Percentiles rank a stretch among this genome's conserved stretches.
Evolutionary conservation across 2,113 vertebrate genomes (phyloP).

Genomic region (Dinomys branickii): DNA sequence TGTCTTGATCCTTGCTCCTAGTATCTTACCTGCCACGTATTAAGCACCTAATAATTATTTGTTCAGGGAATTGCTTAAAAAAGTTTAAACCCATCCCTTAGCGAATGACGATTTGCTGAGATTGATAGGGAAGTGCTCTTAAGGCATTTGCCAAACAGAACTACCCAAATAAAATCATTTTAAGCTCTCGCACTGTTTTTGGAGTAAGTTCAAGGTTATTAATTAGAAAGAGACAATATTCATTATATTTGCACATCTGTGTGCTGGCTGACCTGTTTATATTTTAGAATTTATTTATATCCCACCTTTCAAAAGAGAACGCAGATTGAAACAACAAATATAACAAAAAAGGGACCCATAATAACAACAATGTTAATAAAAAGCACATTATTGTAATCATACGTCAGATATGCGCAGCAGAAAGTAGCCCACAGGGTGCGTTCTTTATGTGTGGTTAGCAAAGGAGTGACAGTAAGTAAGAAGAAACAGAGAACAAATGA

Average conservation of each 20-base stretch:
- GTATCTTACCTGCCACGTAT: constrained; percentile 50
- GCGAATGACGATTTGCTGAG: constrained; percentile 27
- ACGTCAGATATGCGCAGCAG: constrained; percentile 58
- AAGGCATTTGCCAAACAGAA: constrained; percentile 64
- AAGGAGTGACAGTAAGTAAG: constrained; percentile 76
- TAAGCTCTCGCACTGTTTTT: constrained; percentile 51
- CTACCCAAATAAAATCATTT: constrained; percentile 73
- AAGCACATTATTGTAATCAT: constrained; percentile 61
- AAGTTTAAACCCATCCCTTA: constrained; percentile 13
- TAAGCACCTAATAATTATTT: constrained; percentile 69
- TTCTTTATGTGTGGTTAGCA: constrained; percentile 78
- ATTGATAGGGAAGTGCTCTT: constrained; percentile 63
- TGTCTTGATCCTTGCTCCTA: constrained; percentile 64
- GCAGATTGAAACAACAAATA: constrained; percentile 60
- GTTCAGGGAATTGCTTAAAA: constrained; percentile 55
- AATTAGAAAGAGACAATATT: constrained; percentile 49
- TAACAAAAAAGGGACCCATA: constrained; percentile 44
- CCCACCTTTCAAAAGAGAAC: constrained; percentile 60
- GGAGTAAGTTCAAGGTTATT: constrained; percentile 65
- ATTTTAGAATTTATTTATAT: constrained; percentile 68
- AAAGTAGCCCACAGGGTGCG: constrained; percentile 69
- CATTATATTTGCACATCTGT: constrained; percentile 57
- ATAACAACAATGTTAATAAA: constrained; percentile 67
- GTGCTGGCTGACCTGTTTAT: constrained; percentile 67
- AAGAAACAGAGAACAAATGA: constrained; percentile 79